Evolutionary conservation across 2,888 invertebrate species (phyloP).

Genomic region (Lasioglossum marginatum): DNA sequence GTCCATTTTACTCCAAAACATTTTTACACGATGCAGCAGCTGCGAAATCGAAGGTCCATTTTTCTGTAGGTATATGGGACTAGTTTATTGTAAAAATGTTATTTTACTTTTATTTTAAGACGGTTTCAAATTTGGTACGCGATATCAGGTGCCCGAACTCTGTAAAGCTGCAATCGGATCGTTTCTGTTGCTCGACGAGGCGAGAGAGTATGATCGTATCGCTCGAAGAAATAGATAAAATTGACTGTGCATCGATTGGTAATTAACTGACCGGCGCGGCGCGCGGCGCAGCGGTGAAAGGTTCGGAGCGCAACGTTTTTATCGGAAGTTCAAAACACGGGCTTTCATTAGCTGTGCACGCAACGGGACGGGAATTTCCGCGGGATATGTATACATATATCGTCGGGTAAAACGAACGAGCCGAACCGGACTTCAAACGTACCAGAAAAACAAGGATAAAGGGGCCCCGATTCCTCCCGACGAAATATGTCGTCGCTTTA

Average conservation of each 20-base stretch:
- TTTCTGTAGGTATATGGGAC: no score
- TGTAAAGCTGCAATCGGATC: neutral
- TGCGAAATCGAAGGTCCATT: no score
- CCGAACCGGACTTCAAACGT: neutral
- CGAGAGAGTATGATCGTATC: neutral
- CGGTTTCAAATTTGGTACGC: neutral
- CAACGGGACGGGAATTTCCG: neutral
- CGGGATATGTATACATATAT: neutral
- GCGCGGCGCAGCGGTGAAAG: neutral
- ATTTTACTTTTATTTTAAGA: neutral
- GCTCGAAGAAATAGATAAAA: neutral
- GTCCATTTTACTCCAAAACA: no score
- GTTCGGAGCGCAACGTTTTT: slow-evolving; percentile 1
- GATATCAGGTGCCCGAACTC: no score
- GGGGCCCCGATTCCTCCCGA: neutral
- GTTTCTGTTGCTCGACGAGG: neutral
- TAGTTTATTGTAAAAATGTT: neutral
- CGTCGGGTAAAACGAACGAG: neutral
- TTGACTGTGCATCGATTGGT: neutral
- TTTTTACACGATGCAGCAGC: no score
- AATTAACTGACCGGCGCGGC: neutral
- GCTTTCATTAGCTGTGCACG: neutral
- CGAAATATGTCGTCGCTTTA: slow-evolving; percentile 1
- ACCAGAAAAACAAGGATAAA: slow-evolving; percentile 15
- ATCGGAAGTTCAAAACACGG: slow-evolving; percentile 16